Base-by-base conservation (phyloP, 2,888 invertebrate genomes). In the Chirona hameri region DNA sequence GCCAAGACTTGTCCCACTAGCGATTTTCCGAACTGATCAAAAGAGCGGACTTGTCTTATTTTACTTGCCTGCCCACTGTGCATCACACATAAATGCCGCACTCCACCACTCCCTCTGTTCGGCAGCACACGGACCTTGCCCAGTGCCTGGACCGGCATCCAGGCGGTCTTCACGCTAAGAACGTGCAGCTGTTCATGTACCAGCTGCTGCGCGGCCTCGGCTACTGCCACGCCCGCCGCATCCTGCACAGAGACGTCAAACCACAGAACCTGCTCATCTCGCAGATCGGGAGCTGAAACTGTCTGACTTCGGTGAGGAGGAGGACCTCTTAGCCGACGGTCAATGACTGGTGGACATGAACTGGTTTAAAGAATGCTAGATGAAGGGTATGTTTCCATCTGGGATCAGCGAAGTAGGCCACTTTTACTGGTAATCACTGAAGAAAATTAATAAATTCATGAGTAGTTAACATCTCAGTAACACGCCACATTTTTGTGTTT, bases 231-330 rank as follows among this genome's bases (percentile, higher is more conserved):
- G n/a, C n/a, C n/a, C n/a, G n/a, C n/a, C n/a, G n/a, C n/a, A n/a
- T n/a, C n/a, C n/a, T n/a, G 87, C 99, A 99, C 90, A 91, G 94
- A 88, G 99, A 99, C 90, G 95, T 99, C 86, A 99, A 99, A 88
- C 99, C 99, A 82, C 99, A 99, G 90, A 99, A 99, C 90, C 91
- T 99, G 87, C 92, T 99, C 87, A 97, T 99, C 89, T 97, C 97
- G 90, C 95, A 97, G 88, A 93, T 93, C 87, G 99, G 99, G 99
- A 99, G 90, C 92, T 99, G 87, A 99, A 99, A 89, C 90, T 99
- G 87, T 99, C 99, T 65, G 99, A 99, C 90, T 99, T 99, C 89
- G 92, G 92, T 90, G 87, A 86, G 88, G 24, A 27, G 29, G 21
- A 27, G 46, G 79, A 79, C 39, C 21, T 31, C 21, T 24, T 21